A percentile compares a stretch with the other conserved stretches of the same genome.
These are phyloP conservation scores for Corythoichthys intestinalis DNA, from an alignment of 2,113 vertebrate genomes.

Conservation along the genomic window DNA sequence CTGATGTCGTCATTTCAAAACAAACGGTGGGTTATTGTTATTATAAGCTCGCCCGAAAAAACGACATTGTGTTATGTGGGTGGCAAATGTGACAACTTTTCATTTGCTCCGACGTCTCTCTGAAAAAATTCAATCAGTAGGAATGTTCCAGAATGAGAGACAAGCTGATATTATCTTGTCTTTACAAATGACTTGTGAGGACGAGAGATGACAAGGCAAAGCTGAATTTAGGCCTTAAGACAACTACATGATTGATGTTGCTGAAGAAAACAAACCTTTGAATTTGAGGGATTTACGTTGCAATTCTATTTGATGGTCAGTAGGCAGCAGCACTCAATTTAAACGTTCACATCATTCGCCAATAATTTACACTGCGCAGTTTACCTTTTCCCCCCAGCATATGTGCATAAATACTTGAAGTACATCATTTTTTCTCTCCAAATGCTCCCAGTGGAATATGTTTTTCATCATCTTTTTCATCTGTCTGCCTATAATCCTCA, in stretches of 20 bases:
- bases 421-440: neutral
- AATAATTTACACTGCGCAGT: neutral
- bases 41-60: neutral
- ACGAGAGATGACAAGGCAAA: constrained; percentile 11
- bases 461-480: constrained; percentile 2
- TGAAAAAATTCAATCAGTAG: neutral
- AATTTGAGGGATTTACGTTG: neutral
- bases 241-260: neutral
- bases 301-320: neutral
- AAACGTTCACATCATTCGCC: neutral
- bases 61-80: neutral
- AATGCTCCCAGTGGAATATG: neutral
- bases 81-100: neutral
- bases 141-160: neutral
- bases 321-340: neutral
- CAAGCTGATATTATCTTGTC: neutral
- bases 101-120: neutral
- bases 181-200: constrained; percentile 15
- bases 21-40: neutral
- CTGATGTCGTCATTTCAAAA: neutral
- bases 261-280: neutral
- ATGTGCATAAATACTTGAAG: neutral
- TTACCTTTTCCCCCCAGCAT: neutral
- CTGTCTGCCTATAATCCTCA: neutral
- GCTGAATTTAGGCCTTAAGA: neutral